phyloP scores from a whole-genome alignment of 2,888 invertebrate species.

The Harpagoxenus sublaevis region DNA sequence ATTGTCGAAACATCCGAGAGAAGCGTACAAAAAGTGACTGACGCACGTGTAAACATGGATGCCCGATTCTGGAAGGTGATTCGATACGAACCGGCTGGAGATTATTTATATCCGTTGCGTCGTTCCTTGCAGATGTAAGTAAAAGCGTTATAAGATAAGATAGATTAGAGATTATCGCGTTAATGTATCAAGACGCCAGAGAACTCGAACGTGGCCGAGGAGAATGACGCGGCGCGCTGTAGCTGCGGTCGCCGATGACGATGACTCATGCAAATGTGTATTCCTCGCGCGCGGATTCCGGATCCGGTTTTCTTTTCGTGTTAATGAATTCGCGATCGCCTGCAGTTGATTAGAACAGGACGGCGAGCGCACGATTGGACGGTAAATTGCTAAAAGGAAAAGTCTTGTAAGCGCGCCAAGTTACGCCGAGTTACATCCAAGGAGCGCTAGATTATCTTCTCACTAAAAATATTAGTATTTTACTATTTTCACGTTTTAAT shows the following conservation, averaged over 20 bases:
- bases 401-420: neutral
- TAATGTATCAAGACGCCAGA: constrained; percentile 59
- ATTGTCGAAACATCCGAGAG: constrained; percentile 14
- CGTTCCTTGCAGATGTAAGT: constrained; percentile 57
- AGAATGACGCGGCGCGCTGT: constrained; percentile 54
- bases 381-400: constrained; percentile 50
- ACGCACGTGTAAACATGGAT: neutral
- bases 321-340: constrained; percentile 78
- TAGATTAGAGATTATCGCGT: constrained; percentile 74
- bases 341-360: constrained; percentile 69
- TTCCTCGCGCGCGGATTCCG: constrained; percentile 67
- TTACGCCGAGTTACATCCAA: neutral
- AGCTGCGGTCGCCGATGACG: constrained; percentile 36
- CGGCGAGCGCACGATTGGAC: constrained; percentile 51
- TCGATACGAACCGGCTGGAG: constrained; percentile 47
- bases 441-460: neutral
- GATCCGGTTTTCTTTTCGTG: constrained; percentile 80
- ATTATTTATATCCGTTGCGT: constrained; percentile 74
- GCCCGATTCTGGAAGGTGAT: constrained; percentile 34
- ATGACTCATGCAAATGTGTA: constrained; percentile 76
- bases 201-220: constrained; percentile 52
- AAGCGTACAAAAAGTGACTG: neutral
- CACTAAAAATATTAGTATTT: neutral
- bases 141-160: constrained; percentile 65
- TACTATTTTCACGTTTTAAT: neutral